A percentile compares a stretch with the other conserved stretches of the same genome.
Conservation (phyloP, 2,113 vertebrate species). For the Scopus umbretta region DNA sequence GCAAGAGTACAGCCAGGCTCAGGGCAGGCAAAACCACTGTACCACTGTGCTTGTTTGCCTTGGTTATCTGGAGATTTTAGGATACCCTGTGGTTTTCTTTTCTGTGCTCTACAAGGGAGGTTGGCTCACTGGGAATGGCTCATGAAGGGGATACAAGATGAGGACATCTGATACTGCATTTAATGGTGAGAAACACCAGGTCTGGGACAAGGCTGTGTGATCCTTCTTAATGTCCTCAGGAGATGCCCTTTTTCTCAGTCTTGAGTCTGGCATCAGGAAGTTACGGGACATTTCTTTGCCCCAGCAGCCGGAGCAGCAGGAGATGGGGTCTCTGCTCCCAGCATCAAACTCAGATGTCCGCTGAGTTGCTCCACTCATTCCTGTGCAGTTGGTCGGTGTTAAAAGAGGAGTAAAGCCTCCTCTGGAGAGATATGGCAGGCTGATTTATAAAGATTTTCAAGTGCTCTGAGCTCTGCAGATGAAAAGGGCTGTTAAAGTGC, state of each 20-base stretch:
- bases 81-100: not conserved
- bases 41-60: not conserved
- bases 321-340: not conserved
- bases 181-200: not conserved
- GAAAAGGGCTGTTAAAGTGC: not conserved
- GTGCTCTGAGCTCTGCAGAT: not conserved
- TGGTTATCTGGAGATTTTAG: not conserved
- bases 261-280: not conserved
- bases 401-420: not conserved
- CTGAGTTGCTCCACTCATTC: not conserved
- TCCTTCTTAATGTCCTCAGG: not conserved
- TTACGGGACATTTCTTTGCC: not conserved
- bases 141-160: not conserved
- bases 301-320: not conserved
- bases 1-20: not conserved
- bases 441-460: conserved; percentile 13
- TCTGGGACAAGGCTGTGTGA: not conserved
- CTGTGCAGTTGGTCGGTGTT: not conserved
- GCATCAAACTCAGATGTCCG: not conserved
- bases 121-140: not conserved
- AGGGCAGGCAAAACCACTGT: not conserved
- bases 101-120: not conserved
- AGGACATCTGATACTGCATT: not conserved
- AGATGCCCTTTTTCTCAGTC: not conserved
- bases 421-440: not conserved